Evolutionary conservation across 2,888 invertebrate species (phyloP).

Genomic region (Polymixis lichenea): DNA sequence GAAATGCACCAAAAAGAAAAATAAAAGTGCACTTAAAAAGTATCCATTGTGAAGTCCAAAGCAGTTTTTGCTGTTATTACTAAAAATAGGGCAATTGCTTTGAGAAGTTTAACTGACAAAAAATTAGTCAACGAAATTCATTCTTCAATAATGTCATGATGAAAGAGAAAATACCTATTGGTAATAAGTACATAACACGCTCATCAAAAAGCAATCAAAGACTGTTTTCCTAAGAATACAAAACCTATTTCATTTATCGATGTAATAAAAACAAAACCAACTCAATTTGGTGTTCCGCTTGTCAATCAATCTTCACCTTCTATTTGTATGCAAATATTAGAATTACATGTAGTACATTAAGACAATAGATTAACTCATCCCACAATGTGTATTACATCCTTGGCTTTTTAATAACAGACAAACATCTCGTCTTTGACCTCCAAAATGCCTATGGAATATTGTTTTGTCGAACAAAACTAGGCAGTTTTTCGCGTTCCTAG

Average conservation of each 20-base stretch:
- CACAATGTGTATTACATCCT: slow-evolving; percentile 22
- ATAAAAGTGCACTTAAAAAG: slow-evolving; percentile 18
- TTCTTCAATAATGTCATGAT: slow-evolving; percentile 9
- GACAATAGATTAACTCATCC: slow-evolving; percentile 31
- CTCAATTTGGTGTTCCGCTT: not conserved
- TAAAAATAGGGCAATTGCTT: slow-evolving; percentile 29
- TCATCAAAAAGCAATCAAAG: slow-evolving; percentile 38
- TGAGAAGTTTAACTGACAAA: slow-evolving; percentile 3
- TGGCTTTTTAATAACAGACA: slow-evolving; percentile 18
- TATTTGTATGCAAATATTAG: slow-evolving; percentile 8
- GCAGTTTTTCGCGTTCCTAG: too few species aligned
- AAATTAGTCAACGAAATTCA: slow-evolving; percentile 16
- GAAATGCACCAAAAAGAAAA: slow-evolving; percentile 7
- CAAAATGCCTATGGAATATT: not conserved
- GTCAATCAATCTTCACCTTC: slow-evolving; percentile 27
- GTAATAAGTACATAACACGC: slow-evolving; percentile 14
- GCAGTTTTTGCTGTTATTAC: slow-evolving; percentile 25
- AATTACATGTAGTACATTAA: not conserved
- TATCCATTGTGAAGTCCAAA: slow-evolving; percentile 14
- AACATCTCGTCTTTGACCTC: slow-evolving; percentile 24
- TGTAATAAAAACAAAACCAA: slow-evolving; percentile 3
- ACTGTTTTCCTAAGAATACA: slow-evolving; percentile 15
- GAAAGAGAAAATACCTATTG: slow-evolving; percentile 12
- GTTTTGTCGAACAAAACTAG: not conserved
- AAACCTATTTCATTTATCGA: slow-evolving; percentile 8